Base-by-base conservation (phyloP, 2,113 vertebrate species). In the Ameiurus melas region DNA sequence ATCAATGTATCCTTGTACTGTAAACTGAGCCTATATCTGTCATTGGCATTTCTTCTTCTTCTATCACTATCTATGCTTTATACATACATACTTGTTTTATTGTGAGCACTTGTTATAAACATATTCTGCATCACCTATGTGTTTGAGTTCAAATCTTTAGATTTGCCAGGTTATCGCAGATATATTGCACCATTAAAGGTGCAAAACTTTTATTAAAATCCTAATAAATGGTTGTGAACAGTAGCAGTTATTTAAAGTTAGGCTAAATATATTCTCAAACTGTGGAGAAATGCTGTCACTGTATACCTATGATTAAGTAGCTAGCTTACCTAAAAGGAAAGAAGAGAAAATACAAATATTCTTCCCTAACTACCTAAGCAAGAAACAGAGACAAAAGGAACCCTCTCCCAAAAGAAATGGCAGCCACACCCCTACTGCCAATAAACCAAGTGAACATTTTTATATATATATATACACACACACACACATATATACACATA, bases 1-100 rank as follows among this genome's bases (percentile, higher is more conserved):
- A 51, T 80, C 33, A 75, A 2, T 86, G 71, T 57, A 81, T 87
- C 58, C 66, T 87, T 87, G 85, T 57, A 81, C 47, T 36, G 64
- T 57, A 71, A 71, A 53, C n/a, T 51, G 33, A 87, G 47, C 51
- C 27, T 86, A 47, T 75, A 60, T 43, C 30, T 36, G 33, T n/a
- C 27, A 43, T 86, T 86, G 33, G 19, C 47, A 33, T 51, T 78
- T 51, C 33, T 20, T 57, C 36, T 51, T 47, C 30, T 85, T 39
- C 77, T 30, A 53, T 58, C 16, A 58, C 5, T 62, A 19, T 81
- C 30, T 70, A 53, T 55, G 47, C 77, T 80, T 80, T 87, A 60
- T 86, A 51, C 60, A 60, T 86, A 51, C 60, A 80, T 66, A 53
- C 20, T 75, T 70, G 5, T 71, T 86, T 77, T 86, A 27, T 51